phyloP scores from a whole-genome alignment of 2,888 invertebrate species.

The Dynastes hyllus region DNA sequence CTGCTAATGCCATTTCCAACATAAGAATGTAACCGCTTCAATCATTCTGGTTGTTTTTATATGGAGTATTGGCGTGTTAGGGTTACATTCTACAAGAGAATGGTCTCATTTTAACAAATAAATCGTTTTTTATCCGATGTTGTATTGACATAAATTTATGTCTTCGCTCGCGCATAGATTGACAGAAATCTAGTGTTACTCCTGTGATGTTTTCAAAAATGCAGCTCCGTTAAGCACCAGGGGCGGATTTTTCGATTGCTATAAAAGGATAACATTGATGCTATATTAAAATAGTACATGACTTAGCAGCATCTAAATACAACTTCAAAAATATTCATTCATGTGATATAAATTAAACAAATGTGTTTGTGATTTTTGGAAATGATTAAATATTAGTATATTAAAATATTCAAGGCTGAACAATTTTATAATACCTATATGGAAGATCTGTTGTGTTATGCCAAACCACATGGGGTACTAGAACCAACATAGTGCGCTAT shows the following conservation, averaged over 20 bases:
- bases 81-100: conserved; percentile 61
- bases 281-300: no score
- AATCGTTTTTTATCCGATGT: conserved; percentile 70
- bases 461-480: no score
- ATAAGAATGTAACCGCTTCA: conserved; percentile 60
- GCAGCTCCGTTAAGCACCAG: conserved; percentile 61
- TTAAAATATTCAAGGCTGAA: no score
- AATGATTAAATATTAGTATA: no score
- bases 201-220: conserved; percentile 66
- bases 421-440: no score
- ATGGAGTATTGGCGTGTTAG: conserved; percentile 38
- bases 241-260: conserved; percentile 9
- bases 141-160: conserved; percentile 68
- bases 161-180: conserved; percentile 63
- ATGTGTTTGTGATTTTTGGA: no score
- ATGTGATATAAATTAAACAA: no score
- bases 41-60: conserved; percentile 40
- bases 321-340: no score
- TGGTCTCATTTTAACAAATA: conserved; percentile 65
- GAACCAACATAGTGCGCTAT: no score
- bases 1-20: conserved; percentile 63
- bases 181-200: conserved; percentile 68
- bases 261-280: no score
- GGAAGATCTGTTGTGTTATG: no score
- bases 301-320: neutral